These are phyloP conservation scores for Geococcyx californianus DNA, from an alignment of 2,113 vertebrate genomes.

Conservation along the genomic window DNA sequence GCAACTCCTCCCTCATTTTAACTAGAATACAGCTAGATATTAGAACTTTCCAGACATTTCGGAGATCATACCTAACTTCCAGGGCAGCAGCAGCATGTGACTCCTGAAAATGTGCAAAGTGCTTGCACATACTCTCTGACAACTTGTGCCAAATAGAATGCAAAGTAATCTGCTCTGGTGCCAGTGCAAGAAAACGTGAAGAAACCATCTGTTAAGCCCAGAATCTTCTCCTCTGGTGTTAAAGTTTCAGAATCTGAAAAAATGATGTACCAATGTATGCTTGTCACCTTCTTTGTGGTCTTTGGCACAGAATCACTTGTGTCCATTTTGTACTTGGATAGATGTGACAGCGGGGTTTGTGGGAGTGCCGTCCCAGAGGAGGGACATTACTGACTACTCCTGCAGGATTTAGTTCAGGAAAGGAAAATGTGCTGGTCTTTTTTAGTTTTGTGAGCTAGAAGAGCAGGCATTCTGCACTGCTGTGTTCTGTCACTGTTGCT, in stretches of 20 bases:
- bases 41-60: neutral
- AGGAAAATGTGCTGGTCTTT: neutral
- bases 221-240: neutral
- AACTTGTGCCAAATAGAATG: neutral
- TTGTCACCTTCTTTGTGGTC: neutral
- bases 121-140: neutral
- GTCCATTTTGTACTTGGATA: neutral
- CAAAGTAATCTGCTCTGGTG: neutral
- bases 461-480: neutral
- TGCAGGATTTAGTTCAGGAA: neutral
- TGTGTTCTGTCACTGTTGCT: neutral
- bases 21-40: neutral
- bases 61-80: neutral
- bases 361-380: neutral
- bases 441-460: neutral
- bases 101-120: neutral
- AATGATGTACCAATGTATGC: neutral
- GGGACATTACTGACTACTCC: neutral
- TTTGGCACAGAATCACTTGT: neutral
- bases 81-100: neutral
- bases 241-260: neutral
- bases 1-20: neutral
- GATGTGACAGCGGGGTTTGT: neutral
- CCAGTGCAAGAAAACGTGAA: neutral
- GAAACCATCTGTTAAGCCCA: neutral